Base-by-base conservation (phyloP, 2,113 vertebrate species). In the Rhea americana region DNA sequence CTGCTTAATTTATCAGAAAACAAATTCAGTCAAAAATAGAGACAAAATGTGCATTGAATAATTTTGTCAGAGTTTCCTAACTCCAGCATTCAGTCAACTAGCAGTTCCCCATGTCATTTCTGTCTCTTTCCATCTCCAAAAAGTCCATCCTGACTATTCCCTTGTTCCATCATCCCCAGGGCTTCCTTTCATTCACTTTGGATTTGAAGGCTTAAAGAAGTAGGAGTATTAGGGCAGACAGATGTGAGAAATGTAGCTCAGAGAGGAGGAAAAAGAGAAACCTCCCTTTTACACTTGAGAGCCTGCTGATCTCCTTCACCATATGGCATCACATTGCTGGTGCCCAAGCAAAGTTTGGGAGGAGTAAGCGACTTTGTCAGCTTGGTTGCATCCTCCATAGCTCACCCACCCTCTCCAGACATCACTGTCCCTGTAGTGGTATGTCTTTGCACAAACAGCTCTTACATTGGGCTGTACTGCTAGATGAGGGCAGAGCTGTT, bases 151-250 rank as follows among this genome's bases (percentile, higher is more conserved):
- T 71, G 28, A 58, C 85, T 90, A 13, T 81, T 80, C 63, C 67
- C 68, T 77, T 81, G 61, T 39, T 85, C 28, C 66, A 75, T 56
- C 32, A 84, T 28, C 19, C 61, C 48, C 74, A 79, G 86, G 77
- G 74, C 65, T 93, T 93, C 85, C 85, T 95, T 83, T 88, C 85
- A 91, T 90, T 95, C 45, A 59, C 35, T 68, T 72, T 78, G 79
- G n/a, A 77, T 82, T 66, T 39, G 47, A 86, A 90, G 18, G 58
- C 73, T 83, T 56, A 78, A 63, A 76, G 76, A 89, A 70, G 21
- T 13, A 78, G 30, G 26, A 83, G 65, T 19, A 70, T 59, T 3
- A 0, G 19, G 68, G 48, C 8, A 10, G 10, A 47, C 11, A 75
- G 28, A 85, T 39, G 32, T 80, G 30, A 59, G 89, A 91, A 93